Conservation (phyloP, 2,113 vertebrate genomes). For the Nesoenas mayeri region DNA sequence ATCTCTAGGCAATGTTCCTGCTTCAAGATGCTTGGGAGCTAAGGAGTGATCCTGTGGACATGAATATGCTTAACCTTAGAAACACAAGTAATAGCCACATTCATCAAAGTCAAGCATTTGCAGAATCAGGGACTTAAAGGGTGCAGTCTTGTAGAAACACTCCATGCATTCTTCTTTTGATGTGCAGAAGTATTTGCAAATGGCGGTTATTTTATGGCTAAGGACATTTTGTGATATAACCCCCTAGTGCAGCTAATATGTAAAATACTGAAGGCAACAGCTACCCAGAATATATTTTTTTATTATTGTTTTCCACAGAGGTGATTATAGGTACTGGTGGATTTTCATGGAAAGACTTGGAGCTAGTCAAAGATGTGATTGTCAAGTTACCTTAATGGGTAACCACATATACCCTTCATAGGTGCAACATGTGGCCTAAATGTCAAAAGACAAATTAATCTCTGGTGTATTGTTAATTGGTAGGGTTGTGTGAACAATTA, state of each 20-base stretch:
- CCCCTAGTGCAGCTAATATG: neutral
- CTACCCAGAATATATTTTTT: neutral
- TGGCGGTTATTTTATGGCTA: neutral
- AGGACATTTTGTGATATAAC: neutral
- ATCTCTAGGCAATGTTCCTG: neutral
- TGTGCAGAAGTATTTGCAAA: neutral
- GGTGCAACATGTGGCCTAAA: neutral
- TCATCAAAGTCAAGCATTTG: neutral
- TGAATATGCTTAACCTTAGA: constrained; percentile 38
- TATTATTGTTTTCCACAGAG: neutral
- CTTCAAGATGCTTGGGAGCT: neutral
- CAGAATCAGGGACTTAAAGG: neutral
- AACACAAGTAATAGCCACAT: constrained; percentile 1
- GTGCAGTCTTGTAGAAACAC: constrained; percentile 17
- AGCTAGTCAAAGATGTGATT: neutral
- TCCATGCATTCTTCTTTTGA: neutral
- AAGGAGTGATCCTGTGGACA: neutral
- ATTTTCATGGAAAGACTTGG: neutral
- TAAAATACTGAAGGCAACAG: neutral
- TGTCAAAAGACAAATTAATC: constrained; percentile 7
- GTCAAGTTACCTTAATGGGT: neutral
- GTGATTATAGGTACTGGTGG: neutral
- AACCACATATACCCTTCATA: neutral
- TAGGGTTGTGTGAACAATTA: neutral
- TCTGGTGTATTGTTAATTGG: neutral